Evolutionary conservation across 2,888 invertebrate species (phyloP).

Genomic region (Eristalis intricaria): DNA sequence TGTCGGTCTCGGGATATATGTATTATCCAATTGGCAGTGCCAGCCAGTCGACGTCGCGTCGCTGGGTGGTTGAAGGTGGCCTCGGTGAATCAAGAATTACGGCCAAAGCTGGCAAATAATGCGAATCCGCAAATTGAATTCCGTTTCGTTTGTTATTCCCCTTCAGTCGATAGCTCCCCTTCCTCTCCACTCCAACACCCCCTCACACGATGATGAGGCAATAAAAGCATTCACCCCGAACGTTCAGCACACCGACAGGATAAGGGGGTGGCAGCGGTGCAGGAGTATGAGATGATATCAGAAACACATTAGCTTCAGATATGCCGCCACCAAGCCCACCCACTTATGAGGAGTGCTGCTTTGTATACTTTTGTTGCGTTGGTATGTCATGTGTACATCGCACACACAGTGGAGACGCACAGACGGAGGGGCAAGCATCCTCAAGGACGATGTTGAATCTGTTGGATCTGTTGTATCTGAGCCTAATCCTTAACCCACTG

Average conservation of each 20-base stretch:
- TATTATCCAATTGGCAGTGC: constrained; percentile 40
- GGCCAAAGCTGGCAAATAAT: constrained; percentile 65
- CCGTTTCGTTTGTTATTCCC: constrained; percentile 54
- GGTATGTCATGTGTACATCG: constrained; percentile 40
- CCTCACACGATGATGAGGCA: constrained; percentile 54
- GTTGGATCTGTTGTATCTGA: constrained; percentile 4
- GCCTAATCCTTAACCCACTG: constrained; percentile 47
- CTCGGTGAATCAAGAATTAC: constrained; percentile 41
- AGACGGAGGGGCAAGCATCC: constrained; percentile 1
- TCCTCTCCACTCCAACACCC: not conserved
- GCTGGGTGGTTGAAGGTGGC: not conserved
- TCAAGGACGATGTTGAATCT: constrained; percentile 28
- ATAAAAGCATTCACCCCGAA: constrained; percentile 51
- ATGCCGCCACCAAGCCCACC: not conserved
- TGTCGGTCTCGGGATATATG: constrained; percentile 29
- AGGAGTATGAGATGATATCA: constrained; percentile 53
- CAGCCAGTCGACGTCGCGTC: not conserved
- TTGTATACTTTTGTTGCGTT: constrained; percentile 40
- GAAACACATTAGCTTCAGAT: constrained; percentile 63
- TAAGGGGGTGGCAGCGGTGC: constrained; percentile 2
- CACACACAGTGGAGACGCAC: constrained; percentile 18
- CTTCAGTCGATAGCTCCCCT: not conserved
- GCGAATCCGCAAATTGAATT: constrained; percentile 69
- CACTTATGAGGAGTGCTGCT: not conserved
- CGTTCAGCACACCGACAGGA: constrained; percentile 22